Evolutionary conservation across 2,797 vertebrate genomes (phyloP).

Genomic region (Sebastes kiyomatsui): DNA sequence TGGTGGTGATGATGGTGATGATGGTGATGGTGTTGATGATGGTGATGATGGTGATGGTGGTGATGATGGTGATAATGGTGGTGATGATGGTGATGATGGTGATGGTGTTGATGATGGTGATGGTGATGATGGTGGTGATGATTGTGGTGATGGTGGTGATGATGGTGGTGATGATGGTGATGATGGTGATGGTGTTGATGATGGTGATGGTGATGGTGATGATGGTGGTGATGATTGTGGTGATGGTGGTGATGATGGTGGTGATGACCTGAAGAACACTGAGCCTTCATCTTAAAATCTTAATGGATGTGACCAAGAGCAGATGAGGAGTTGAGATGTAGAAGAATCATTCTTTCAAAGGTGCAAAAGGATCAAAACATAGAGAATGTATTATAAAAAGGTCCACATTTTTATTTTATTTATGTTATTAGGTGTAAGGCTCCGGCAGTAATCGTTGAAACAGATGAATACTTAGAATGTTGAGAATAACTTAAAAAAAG

Average conservation of each 20-base stretch:
- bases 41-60: fast-evolving
- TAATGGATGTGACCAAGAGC: background rate
- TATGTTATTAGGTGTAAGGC: background rate
- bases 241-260: background rate
- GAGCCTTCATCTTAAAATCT: background rate
- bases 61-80: fast-evolving
- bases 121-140: background rate
- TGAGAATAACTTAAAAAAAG: background rate
- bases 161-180: fast-evolving
- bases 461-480: background rate
- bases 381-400: background rate
- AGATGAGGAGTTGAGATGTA: too few relatives aligned
- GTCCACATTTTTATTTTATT: background rate
- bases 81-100: fast-evolving
- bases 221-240: background rate
- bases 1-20: background rate
- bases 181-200: fast-evolving
- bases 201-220: fast-evolving
- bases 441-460: background rate
- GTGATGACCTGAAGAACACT: background rate
- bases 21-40: fast-evolving
- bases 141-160: fast-evolving
- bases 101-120: fast-evolving
- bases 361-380: background rate
- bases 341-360: too few relatives aligned